Percentiles rank a stretch among this genome's conserved stretches.
phyloP scores from a whole-genome alignment of 1,140 invertebrate genomes.

The Hypothenemus hampei region DNA sequence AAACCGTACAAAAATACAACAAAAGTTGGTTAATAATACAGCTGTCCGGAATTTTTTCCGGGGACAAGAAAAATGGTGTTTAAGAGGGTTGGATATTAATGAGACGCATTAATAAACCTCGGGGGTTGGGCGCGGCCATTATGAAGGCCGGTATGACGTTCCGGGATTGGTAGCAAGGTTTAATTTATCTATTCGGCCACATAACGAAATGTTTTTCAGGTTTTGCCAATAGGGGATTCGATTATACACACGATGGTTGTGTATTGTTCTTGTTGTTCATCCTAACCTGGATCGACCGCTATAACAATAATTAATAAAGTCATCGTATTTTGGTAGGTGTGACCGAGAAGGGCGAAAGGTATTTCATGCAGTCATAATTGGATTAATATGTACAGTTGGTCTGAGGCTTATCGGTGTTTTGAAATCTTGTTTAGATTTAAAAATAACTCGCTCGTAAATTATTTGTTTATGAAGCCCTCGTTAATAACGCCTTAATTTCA shows the following conservation, averaged over 20 bases:
- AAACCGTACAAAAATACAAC: too few relatives aligned
- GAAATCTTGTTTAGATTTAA: too few relatives aligned
- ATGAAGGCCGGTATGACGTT: slow-evolving; percentile 12
- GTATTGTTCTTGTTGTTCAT: too few relatives aligned
- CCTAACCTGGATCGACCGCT: neutral
- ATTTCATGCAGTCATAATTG: slow-evolving; percentile 20
- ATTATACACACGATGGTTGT: too few relatives aligned
- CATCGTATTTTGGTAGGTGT: slow-evolving; percentile 11
- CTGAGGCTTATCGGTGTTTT: too few relatives aligned
- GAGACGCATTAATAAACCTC: slow-evolving; percentile 14
- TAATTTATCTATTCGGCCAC: slow-evolving; percentile 6
- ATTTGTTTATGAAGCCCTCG: too few relatives aligned
- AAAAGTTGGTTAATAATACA: slow-evolving; percentile 18
- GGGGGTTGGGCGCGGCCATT: slow-evolving; percentile 5
- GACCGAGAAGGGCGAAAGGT: slow-evolving; percentile 13
- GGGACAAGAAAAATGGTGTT: slow-evolving; percentile 25
- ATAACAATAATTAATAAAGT: slow-evolving; percentile 13
- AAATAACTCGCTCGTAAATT: too few relatives aligned
- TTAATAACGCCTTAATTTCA: too few relatives aligned
- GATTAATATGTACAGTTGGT: slow-evolving; percentile 12
- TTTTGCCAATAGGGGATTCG: too few relatives aligned
- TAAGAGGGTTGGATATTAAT: slow-evolving; percentile 18
- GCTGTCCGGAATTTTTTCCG: slow-evolving; percentile 19
- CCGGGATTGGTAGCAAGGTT: slow-evolving; percentile 2
- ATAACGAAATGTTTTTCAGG: neutral